These are phyloP conservation scores for Dipus sagitta DNA, from an alignment of 2,797 vertebrate species.

Conservation along the genomic window DNA sequence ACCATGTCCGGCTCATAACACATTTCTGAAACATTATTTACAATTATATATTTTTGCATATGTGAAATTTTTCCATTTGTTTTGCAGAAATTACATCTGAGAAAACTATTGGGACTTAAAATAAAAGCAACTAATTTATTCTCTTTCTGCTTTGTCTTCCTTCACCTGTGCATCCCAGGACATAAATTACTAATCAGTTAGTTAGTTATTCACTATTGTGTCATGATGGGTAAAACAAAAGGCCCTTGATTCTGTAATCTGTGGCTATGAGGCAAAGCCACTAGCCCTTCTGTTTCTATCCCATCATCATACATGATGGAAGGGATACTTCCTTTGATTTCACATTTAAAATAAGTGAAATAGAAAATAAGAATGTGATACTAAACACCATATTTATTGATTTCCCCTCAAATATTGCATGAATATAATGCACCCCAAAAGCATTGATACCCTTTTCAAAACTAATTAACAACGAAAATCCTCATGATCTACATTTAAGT, in stretches of 20 bases:
- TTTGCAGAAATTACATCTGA: constrained; percentile 3
- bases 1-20: background rate
- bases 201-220: background rate
- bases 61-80: background rate
- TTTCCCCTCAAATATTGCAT: background rate
- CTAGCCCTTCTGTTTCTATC: background rate
- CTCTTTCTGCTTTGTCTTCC: background rate
- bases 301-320: background rate
- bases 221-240: constrained; percentile 8
- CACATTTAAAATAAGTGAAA: background rate
- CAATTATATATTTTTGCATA: background rate
- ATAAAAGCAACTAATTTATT: background rate
- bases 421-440: background rate
- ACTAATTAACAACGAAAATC: background rate
- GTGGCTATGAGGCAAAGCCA: background rate
- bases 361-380: constrained; percentile 5
- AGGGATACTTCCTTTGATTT: constrained; percentile 8
- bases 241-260: background rate
- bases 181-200: constrained; percentile 24
- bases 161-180: background rate
- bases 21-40: background rate
- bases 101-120: background rate
- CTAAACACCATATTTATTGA: background rate
- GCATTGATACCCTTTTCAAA: background rate
- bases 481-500: background rate